phyloP scores from a whole-genome alignment of 2,113 vertebrate species.

The Micronisus gabar region DNA sequence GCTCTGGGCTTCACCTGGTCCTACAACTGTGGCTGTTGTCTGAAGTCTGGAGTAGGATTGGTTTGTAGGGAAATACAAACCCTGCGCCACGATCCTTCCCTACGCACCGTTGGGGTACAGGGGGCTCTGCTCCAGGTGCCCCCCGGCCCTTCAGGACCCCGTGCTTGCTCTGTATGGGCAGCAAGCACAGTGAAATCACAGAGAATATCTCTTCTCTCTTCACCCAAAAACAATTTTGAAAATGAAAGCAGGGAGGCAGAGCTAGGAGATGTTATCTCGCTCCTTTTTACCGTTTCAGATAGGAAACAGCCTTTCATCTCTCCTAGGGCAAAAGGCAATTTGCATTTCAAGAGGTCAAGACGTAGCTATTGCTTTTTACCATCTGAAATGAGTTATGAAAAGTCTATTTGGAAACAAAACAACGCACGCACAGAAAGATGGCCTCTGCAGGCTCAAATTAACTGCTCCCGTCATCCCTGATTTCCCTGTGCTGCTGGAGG shows the following conservation, averaged over 20 bases:
- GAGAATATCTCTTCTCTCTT: background rate
- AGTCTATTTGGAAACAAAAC: constrained; percentile 6
- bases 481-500: background rate
- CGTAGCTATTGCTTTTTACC: background rate
- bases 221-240: background rate
- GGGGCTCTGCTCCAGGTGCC: background rate
- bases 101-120: rapidly evolving
- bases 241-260: background rate
- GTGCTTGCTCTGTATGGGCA: background rate
- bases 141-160: rapidly evolving
- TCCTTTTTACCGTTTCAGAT: background rate
- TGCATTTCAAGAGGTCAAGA: constrained; percentile 40
- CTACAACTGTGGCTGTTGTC: background rate
- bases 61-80: background rate
- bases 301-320: background rate
- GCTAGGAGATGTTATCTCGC: background rate
- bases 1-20: background rate
- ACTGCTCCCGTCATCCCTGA: background rate
- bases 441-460: background rate
- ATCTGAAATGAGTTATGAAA: background rate
- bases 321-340: background rate
- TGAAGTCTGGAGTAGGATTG: background rate
- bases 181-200: rapidly evolving
- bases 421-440: background rate
- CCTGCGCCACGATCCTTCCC: background rate